Percentiles rank a stretch among this genome's conserved stretches.
Evolutionary conservation across 2,888 invertebrate genomes (phyloP).

Genomic region (Ophonus ardosiacus): DNA sequence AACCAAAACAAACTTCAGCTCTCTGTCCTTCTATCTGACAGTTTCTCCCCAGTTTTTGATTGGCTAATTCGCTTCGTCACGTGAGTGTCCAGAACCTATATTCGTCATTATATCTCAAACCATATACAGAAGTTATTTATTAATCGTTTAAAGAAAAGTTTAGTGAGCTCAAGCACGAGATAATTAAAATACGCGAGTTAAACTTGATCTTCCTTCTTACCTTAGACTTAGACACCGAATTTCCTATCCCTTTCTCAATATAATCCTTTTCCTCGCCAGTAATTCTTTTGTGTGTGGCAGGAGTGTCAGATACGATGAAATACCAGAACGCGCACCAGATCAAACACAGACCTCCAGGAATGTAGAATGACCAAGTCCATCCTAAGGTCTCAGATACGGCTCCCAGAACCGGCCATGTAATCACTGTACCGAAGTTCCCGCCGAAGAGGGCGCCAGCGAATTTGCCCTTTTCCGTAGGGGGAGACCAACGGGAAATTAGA

Average conservation of each 20-base stretch:
- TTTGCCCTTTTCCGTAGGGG: conserved; percentile 76
- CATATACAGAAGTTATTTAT: no score
- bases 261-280: conserved; percentile 75
- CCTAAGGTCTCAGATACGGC: conserved; percentile 73
- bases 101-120: no score
- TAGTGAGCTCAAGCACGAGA: no score
- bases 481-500: conserved; percentile 75
- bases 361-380: conserved; percentile 73
- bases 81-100: no score
- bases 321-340: conserved; percentile 76
- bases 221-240: conserved; percentile 78
- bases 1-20: no score
- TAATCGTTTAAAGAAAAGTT: no score
- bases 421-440: conserved; percentile 76
- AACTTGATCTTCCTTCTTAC: conserved; percentile 72
- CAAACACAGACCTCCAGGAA: conserved; percentile 71
- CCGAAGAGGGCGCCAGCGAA: conserved; percentile 77
- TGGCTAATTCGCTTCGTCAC: no score
- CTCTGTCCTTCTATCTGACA: no score
- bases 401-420: conserved; percentile 76
- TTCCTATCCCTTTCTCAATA: conserved; percentile 79
- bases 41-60: no score
- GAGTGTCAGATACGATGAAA: conserved; percentile 77
- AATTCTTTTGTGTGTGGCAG: conserved; percentile 78
- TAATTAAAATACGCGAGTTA: no score